A percentile compares a stretch with the other conserved stretches of the same genome.
Evolutionary conservation across 2,888 invertebrate species (phyloP).

Genomic region (Epistrophe grossulariae): DNA sequence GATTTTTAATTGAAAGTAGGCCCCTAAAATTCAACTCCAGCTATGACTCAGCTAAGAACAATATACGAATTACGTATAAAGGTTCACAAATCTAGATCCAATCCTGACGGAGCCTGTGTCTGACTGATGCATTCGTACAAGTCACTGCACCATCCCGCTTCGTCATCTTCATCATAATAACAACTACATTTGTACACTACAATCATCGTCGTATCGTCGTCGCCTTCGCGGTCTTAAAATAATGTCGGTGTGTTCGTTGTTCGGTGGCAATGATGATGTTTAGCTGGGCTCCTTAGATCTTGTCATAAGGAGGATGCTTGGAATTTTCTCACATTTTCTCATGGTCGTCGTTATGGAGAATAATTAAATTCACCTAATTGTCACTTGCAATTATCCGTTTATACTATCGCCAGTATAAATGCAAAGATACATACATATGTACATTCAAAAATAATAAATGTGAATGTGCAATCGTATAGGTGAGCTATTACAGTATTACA

Average conservation of each 20-base stretch:
- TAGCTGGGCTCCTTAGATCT: slow-evolving; percentile 55
- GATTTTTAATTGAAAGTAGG: not conserved
- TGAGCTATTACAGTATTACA: not conserved
- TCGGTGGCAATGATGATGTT: slow-evolving; percentile 60
- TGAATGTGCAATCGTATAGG: not conserved
- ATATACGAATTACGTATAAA: slow-evolving; percentile 6
- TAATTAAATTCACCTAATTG: slow-evolving; percentile 77
- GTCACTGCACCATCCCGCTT: slow-evolving; percentile 55
- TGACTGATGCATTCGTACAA: slow-evolving; percentile 50
- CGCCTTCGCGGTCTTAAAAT: slow-evolving; percentile 11
- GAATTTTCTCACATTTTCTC: slow-evolving; percentile 75
- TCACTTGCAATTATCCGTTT: slow-evolving; percentile 75
- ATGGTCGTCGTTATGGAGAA: slow-evolving; percentile 64
- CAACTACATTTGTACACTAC: not conserved
- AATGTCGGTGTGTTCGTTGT: not conserved
- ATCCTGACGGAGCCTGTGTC: slow-evolving; percentile 3
- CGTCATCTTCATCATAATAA: slow-evolving; percentile 51
- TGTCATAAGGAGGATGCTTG: slow-evolving; percentile 70
- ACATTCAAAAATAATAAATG: not conserved
- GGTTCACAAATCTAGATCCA: slow-evolving; percentile 17
- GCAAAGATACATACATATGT: not conserved
- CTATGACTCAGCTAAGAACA: not conserved
- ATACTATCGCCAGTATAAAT: slow-evolving; percentile 12
- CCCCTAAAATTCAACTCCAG: not conserved
- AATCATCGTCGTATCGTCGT: slow-evolving; percentile 17